Percentiles rank a stretch among this genome's conserved stretches.
These are phyloP conservation scores for Diplolepis rosae DNA, from an alignment of 2,888 invertebrate genomes.

Conservation along the genomic window DNA sequence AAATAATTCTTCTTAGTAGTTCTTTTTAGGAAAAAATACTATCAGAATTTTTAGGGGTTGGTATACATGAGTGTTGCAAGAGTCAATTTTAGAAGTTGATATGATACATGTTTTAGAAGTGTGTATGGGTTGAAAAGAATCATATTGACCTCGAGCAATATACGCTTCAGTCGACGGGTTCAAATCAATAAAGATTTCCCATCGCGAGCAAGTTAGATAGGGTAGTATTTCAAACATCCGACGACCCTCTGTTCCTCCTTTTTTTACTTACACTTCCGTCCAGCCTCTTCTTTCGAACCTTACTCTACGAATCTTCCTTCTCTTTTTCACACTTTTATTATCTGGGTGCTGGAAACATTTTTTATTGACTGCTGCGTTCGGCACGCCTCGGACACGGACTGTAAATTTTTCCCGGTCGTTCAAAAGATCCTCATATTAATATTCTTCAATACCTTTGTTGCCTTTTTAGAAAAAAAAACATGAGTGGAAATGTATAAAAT, in stretches of 20 bases:
- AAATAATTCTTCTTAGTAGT: no score
- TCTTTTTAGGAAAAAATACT: no score
- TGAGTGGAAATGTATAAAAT: no score
- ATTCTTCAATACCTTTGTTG: not conserved
- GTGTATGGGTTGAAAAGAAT: conserved; percentile 52
- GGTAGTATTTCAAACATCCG: conserved; percentile 69
- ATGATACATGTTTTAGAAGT: conserved; percentile 5
- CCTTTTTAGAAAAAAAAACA: not conserved
- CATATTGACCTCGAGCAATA: conserved; percentile 66
- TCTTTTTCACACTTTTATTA: conserved; percentile 70
- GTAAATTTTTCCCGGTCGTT: not conserved
- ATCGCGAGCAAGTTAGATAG: conserved; percentile 59
- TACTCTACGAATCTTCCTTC: conserved; percentile 46
- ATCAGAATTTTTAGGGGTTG: not conserved
- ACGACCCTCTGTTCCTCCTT: conserved; percentile 42
- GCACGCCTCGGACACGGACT: conserved; percentile 8
- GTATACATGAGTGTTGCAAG: not conserved
- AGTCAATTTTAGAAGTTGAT: not conserved
- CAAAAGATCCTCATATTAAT: conserved; percentile 10
- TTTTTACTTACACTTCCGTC: conserved; percentile 33
- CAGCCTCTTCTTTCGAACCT: conserved; percentile 34
- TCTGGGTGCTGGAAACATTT: conserved; percentile 66
- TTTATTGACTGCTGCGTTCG: conserved; percentile 48
- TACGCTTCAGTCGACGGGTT: conserved; percentile 60
- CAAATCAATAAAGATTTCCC: conserved; percentile 72